These are phyloP conservation scores for Craterocephalus amniculus DNA, from an alignment of 2,797 vertebrate species.

Conservation along the genomic window DNA sequence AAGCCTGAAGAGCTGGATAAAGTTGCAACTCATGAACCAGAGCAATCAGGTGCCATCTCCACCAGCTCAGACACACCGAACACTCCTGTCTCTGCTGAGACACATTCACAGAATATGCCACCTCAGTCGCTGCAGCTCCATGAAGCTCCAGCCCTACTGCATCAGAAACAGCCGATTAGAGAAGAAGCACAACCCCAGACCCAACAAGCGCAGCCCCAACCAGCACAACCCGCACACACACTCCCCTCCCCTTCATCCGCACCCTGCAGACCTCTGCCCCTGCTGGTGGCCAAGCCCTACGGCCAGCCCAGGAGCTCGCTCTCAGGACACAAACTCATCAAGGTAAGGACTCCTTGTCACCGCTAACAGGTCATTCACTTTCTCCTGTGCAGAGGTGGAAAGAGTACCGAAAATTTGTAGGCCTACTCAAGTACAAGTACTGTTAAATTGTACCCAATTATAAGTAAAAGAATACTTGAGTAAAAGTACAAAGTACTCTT, in stretches of 20 bases:
- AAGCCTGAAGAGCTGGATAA: conserved; percentile 27
- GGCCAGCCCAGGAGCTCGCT: conserved; percentile 87
- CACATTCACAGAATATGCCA: conserved; percentile 39
- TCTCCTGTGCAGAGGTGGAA: too few species aligned
- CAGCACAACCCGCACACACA: conserved; percentile 68
- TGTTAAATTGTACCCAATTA: too few species aligned
- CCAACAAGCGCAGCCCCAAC: conserved; percentile 46
- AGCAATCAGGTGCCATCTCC: conserved; percentile 16
- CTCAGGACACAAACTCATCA: conserved; percentile 87
- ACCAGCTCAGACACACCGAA: conserved; percentile 6
- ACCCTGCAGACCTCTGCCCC: conserved; percentile 88
- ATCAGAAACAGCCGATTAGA: conserved; percentile 9
- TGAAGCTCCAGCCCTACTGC: conserved; percentile 15
- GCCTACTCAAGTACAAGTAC: too few species aligned
- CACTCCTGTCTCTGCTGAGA: conserved; percentile 15
- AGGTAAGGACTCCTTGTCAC: conserved; percentile 80
- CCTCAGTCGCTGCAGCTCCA: conserved; percentile 28
- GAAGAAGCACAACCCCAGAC: conserved; percentile 16
- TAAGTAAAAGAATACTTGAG: too few species aligned
- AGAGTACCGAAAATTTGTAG: too few species aligned
- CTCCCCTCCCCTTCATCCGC: conserved; percentile 69
- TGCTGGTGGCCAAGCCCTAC: conserved; percentile 95
- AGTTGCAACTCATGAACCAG: conserved; percentile 7
- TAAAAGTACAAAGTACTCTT: too few species aligned
- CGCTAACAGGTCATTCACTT: background rate